These are phyloP conservation scores for Etheostoma cragini DNA, from an alignment of 2,113 vertebrate species.

Conservation along the genomic window DNA sequence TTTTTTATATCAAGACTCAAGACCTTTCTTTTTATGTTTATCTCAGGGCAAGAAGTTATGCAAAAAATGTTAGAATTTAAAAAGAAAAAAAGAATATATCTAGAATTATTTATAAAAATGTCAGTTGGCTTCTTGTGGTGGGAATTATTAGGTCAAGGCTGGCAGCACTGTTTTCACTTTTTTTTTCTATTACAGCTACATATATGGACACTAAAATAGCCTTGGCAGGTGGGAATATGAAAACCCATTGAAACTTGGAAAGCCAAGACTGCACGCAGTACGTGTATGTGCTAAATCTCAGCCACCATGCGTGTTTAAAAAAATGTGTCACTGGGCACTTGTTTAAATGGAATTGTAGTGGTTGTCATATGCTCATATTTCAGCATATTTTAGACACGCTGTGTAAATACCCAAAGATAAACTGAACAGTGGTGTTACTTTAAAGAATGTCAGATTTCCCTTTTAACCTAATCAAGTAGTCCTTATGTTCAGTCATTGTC, in stretches of 20 bases:
- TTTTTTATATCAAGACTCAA: too few species aligned
- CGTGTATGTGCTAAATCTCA: slow-evolving; percentile 36
- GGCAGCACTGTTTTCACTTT: slow-evolving; percentile 35
- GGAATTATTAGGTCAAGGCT: slow-evolving; percentile 13
- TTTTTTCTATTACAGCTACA: slow-evolving; percentile 19
- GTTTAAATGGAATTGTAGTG: slow-evolving; percentile 31
- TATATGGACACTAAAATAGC: slow-evolving; percentile 24
- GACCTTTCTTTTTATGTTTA: too few species aligned
- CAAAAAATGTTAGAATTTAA: slow-evolving; percentile 35
- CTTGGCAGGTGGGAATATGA: slow-evolving; percentile 47
- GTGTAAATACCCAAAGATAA: background rate
- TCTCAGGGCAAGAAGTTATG: slow-evolving; percentile 1
- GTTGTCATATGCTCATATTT: slow-evolving; percentile 21
- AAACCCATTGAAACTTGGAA: slow-evolving; percentile 49
- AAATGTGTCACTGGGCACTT: slow-evolving; percentile 33
- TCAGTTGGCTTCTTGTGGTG: slow-evolving; percentile 29
- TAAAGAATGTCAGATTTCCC: slow-evolving; percentile 5
- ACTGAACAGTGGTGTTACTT: background rate
- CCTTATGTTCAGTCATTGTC: background rate
- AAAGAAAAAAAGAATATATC: slow-evolving; percentile 9
- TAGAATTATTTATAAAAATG: slow-evolving; percentile 47
- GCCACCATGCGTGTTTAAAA: slow-evolving; percentile 31
- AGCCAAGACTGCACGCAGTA: slow-evolving; percentile 15
- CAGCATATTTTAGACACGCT: slow-evolving; percentile 2
- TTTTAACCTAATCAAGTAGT: background rate